Evolutionary conservation across 2,797 vertebrate species (phyloP), one percentile per base, ranked within the genome.

Genomic region (Podargus strigoides): DNA sequence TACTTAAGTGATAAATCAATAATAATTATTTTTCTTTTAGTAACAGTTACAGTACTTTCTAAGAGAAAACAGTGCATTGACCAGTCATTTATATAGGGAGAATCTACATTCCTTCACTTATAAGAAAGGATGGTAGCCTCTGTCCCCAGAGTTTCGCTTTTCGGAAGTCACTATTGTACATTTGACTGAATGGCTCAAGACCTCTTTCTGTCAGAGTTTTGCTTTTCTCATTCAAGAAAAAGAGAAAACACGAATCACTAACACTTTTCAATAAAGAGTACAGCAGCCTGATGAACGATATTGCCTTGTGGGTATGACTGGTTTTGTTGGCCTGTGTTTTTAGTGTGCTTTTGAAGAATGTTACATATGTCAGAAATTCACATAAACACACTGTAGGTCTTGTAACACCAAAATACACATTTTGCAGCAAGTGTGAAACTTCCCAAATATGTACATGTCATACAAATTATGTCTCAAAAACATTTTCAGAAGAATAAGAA

Each of bases 371-470:
- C 64, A 73, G 41, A 95, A 93, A 93, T 68, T 87, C 47, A 83
- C 79, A 89, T 79, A 96, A 96, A 93, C 77, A 85, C 34, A 14
- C 28, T 78, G 32, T 26, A 87, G 64, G 58, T 94, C 63, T 94
- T 77, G 30, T 89, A 94, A 92, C 42, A 90, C 27, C 37, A 81
- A 94, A 94, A 91, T 72, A 44, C 62, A 75, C 19, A 79, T 85
- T 89, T 93, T 70, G 59, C 76, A 93, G 69, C n/a, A 73, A 88
- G 52, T 64, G 32, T 59, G 53, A 94, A 76, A 21, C 55, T 92
- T 95, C 59, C 66, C 42, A 87, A 59, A 87, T 76, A 52, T 44
- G 28, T 58, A 49, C 22, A 41, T 81, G 55, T 90, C 42, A 89
- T 75, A 91, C 84, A 89, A 93, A 92, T 82, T 82, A 34, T 52